Percentiles rank a stretch among this genome's conserved stretches.
Evolutionary conservation across 2,888 invertebrate genomes (phyloP).

Genomic region (Eupithecia exiguata): DNA sequence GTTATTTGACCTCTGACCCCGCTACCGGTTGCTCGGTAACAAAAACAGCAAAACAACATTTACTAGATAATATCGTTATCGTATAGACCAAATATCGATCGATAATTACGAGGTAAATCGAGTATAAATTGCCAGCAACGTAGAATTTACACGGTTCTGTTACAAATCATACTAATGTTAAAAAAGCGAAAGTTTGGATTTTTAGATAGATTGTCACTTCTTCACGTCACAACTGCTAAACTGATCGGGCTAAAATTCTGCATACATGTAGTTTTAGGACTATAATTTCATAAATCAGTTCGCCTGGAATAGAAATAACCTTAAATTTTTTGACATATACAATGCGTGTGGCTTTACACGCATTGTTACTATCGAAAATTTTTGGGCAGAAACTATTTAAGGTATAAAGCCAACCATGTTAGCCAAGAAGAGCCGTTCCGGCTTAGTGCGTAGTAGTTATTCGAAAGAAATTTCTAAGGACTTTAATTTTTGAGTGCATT

Average conservation of each 20-base stretch:
- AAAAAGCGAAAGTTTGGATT: no score
- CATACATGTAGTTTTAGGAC: no score
- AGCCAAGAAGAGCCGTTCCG: neutral
- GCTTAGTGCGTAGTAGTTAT: neutral
- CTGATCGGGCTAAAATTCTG: no score
- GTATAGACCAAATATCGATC: neutral
- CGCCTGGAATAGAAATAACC: no score
- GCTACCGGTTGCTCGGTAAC: slow-evolving; percentile 15
- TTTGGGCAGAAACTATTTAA: no score
- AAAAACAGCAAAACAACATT: slow-evolving; percentile 5
- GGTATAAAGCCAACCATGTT: neutral
- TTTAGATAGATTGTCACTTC: no score
- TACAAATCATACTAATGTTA: neutral
- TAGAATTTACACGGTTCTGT: neutral
- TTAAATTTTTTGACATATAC: no score
- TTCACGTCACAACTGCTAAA: no score
- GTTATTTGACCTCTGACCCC: slow-evolving; percentile 30
- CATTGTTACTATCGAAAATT: no score
- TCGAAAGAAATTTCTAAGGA: no score
- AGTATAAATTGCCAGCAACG: neutral
- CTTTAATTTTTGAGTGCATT: neutral
- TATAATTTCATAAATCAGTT: no score
- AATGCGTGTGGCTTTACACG: no score
- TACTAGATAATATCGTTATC: neutral
- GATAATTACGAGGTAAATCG: neutral